These are phyloP conservation scores for Cyprinodon tularosa DNA, from an alignment of 2,113 vertebrate genomes.

Conservation along the genomic window DNA sequence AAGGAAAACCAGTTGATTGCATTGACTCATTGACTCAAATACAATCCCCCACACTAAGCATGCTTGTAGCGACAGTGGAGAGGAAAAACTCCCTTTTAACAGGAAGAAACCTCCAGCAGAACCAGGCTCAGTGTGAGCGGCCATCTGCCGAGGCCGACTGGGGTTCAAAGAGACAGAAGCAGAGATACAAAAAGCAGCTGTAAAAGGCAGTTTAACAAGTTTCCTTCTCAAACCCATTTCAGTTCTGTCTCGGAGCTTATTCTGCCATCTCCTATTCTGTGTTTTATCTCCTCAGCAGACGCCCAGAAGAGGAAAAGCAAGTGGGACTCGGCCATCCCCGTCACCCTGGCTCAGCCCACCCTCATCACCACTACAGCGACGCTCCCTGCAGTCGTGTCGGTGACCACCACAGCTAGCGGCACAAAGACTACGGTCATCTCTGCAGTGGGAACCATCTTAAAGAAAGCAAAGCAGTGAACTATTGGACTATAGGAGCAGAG, in stretches of 20 bases:
- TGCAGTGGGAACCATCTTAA: conserved; percentile 95
- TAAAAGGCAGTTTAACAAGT: too few relatives aligned
- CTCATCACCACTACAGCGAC: conserved; percentile 94
- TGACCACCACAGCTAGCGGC: conserved; percentile 96
- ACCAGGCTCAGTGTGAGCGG: too few relatives aligned
- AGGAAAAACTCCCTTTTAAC: too few relatives aligned
- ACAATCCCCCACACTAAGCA: too few relatives aligned
- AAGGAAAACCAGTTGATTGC: too few relatives aligned
- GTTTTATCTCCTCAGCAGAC: conserved; percentile 75
- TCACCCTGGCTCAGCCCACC: conserved; percentile 92
- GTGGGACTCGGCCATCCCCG: conserved; percentile 97
- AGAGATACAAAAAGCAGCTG: too few relatives aligned
- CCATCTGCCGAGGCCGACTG: too few relatives aligned
- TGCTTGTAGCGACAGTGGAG: too few relatives aligned
- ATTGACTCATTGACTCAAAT: too few relatives aligned
- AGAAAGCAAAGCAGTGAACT: conserved; percentile 96
- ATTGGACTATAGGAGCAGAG: not conserved
- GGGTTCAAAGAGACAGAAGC: too few relatives aligned
- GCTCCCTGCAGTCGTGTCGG: conserved; percentile 92
- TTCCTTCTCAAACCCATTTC: not conserved
- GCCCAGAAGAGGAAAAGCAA: conserved; percentile 99
- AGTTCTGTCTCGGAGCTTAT: not conserved
- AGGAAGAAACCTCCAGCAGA: too few relatives aligned
- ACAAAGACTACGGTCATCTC: conserved; percentile 98
- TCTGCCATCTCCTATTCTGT: not conserved